phyloP scores from a whole-genome alignment of 2,888 invertebrate species.

The Drosophila colorata region DNA sequence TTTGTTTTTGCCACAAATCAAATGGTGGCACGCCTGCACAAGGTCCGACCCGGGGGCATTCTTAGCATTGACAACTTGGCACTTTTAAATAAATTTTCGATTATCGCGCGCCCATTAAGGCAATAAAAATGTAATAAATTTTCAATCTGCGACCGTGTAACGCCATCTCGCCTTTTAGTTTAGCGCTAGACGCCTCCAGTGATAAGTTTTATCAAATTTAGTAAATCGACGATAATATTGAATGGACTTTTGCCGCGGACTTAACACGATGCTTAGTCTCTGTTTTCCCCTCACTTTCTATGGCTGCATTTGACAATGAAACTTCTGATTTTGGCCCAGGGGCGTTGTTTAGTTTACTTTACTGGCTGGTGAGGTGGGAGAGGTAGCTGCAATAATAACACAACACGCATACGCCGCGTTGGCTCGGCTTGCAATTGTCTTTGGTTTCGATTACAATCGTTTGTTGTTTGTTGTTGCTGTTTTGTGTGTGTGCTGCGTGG shows the following conservation, averaged over 20 bases:
- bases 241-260: conserved; percentile 54
- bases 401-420: conserved; percentile 59
- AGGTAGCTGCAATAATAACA: conserved; percentile 49
- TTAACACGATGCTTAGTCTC: background rate
- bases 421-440: conserved; percentile 36
- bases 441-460: conserved; percentile 52
- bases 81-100: conserved; percentile 82
- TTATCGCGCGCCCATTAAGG: conserved; percentile 80
- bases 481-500: conserved; percentile 5
- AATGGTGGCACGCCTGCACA: conserved; percentile 22
- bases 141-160: conserved; percentile 66
- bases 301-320: conserved; percentile 63
- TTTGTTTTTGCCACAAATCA: conserved; percentile 58
- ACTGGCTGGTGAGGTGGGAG: background rate
- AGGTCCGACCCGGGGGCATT: conserved; percentile 32
- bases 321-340: conserved; percentile 42
- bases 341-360: conserved; percentile 58
- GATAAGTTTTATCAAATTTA: conserved; percentile 75
- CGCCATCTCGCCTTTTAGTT: conserved; percentile 47
- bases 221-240: conserved; percentile 74
- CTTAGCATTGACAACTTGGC: conserved; percentile 61
- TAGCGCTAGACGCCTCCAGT: conserved; percentile 36
- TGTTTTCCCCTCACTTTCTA: conserved; percentile 12
- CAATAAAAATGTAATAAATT: conserved; percentile 82
- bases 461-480: conserved; percentile 25